Evolutionary conservation across 2,113 vertebrate species (phyloP), one percentile per base, ranked within the genome.

Genomic region (Corydoras sp.): DNA sequence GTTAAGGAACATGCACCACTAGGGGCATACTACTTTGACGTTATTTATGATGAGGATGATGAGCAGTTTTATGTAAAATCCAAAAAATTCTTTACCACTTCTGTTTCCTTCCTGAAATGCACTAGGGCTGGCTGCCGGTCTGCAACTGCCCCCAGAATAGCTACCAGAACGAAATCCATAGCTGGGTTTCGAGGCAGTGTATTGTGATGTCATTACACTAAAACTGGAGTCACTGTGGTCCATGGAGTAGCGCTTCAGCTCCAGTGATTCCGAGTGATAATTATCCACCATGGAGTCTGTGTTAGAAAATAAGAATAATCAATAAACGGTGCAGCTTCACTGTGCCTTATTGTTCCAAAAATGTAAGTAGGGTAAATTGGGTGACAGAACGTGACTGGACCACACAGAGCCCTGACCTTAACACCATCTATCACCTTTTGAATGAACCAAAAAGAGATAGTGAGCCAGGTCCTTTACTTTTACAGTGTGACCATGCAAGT

Each of bases 31-130:
- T 53, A 53, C 13, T 53, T 53, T 53, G 10, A 53, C 10, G 11
- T 53, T 12, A 53, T 53, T 53, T 12, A 53, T 24, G 18, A 24
- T 24, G 18, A 24, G 18, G 1, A 24, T 24, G 18, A 14, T 1
- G 1, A 10, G 1, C 1, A 12, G 13, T 53, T 53, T 3, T 53
- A 53, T 8, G 51, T 12, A 8, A 12, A 3, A 11, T 9, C 7
- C 11, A 3, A 12, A 14, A 10, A 12, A 12, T 82, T 72, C 24
- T 73, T 94, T 91, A 96, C 92, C 92, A 86, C 89, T 92, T 91
- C 91, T 89, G 87, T 95, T 92, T 86, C 86, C 91, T 65, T 98
- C 94, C 32, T 85, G 88, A 74, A 86, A 91, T 74, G 84, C 85
- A 3, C 83, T 91, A 32, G 92, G 92, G 60, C 92, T 94, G 55